phyloP scores from a whole-genome alignment of 2,113 vertebrate species.

The Misgurnus anguillicaudatus region DNA sequence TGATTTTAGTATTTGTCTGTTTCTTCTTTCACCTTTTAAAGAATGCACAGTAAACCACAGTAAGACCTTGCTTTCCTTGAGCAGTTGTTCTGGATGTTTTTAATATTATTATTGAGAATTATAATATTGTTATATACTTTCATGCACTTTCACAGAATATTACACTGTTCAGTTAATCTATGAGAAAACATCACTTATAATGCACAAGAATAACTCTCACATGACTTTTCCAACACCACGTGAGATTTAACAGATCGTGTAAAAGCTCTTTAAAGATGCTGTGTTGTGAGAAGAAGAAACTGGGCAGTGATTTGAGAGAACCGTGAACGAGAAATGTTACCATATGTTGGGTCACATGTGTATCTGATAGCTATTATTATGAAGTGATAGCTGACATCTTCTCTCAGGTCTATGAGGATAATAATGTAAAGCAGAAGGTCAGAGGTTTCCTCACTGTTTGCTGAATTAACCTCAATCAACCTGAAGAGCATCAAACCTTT shows the following conservation, averaged over 20 bases:
- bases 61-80: too few species aligned
- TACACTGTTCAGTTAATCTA: too few species aligned
- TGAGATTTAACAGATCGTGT: slow-evolving; percentile 5
- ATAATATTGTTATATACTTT: too few species aligned
- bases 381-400: slow-evolving; percentile 54
- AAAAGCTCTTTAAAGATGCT: slow-evolving; percentile 55
- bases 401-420: slow-evolving; percentile 56
- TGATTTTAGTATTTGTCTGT: too few species aligned
- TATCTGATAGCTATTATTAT: slow-evolving; percentile 71
- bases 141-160: too few species aligned
- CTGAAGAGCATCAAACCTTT: slow-evolving; percentile 53
- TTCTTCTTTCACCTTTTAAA: too few species aligned
- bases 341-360: slow-evolving; percentile 56
- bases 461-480: slow-evolving; percentile 72
- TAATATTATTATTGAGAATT: too few species aligned
- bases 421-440: slow-evolving; percentile 71
- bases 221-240: too few species aligned
- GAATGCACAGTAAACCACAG: too few species aligned
- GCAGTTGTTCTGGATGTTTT: too few species aligned
- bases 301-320: slow-evolving; percentile 29
- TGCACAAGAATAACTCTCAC: too few species aligned
- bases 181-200: too few species aligned
- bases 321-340: slow-evolving; percentile 50
- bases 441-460: slow-evolving; percentile 60
- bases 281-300: slow-evolving; percentile 46